Base-by-base conservation (phyloP, 2,797 vertebrate species). In the Meriones psammophilus region DNA sequence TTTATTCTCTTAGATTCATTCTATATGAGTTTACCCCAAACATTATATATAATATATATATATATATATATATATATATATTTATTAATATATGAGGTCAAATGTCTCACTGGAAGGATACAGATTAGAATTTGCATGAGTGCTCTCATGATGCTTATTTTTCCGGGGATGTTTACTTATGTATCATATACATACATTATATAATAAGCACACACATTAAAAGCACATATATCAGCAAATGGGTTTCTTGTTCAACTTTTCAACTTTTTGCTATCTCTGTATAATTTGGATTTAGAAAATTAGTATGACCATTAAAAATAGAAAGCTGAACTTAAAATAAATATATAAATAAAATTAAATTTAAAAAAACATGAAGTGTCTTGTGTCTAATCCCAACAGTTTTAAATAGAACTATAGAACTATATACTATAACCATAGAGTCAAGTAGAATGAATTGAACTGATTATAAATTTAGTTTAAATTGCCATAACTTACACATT, bases 351-450 rank as follows among this genome's bases (percentile, higher is more conserved):
- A 50, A 50, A 50, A 8, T 50, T 50, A 50, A 50, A 42, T 42
- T 50, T 50, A 50, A 50, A 50, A 50, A 91, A 71, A 1, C 91
- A 5, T 85, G 13, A 78, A 93, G 5, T 89, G 5, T 93, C 78
- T 92, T 4, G 33, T 89, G 18, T 94, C 30, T 50, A 89, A 96
- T 88, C 2, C 2, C 33, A 96, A 20, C 3, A 80, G 17, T 96
- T 93, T 91, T 62, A 94, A 95, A 78, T 88, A n/a, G 22, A 94
- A 91, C 66, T 80, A 56, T 8, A 91, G 24, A 94, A 91, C 68
- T 81, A 62, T 5, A 92, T 33, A 69, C 14, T 66, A 89, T 73
- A 60, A 92, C 54, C 56, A 71, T 88, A 94, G 13, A 89, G 69
- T 94, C 26, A 20, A 88, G 33, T 77, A 50, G 50, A 94, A 90